Conservation (phyloP, 2,888 invertebrate genomes). For the Amiota minor region DNA sequence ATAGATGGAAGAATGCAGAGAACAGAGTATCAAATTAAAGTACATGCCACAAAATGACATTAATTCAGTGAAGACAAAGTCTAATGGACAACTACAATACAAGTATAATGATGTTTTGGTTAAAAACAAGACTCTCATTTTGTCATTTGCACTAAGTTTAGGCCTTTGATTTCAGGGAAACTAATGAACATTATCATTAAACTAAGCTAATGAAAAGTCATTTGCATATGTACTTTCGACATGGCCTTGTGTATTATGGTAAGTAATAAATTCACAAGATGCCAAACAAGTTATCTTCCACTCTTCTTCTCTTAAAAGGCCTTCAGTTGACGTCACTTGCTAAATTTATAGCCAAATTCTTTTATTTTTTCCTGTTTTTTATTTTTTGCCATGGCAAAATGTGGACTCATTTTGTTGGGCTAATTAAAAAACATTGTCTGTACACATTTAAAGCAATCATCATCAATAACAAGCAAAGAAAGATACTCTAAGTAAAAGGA, state of each 20-base stretch:
- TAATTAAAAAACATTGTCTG: conserved; percentile 6
- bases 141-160: neutral
- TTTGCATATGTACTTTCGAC: neutral
- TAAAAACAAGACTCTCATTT: neutral
- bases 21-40: too few species aligned
- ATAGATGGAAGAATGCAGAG: too few species aligned
- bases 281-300: neutral
- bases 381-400: neutral
- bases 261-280: neutral
- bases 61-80: too few species aligned
- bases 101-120: too few species aligned
- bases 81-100: too few species aligned
- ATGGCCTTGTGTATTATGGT: neutral
- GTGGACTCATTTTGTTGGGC: neutral
- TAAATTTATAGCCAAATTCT: neutral
- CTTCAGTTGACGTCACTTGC: neutral
- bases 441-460: neutral
- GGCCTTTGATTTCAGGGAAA: neutral
- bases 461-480: too few species aligned
- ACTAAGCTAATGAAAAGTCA: neutral
- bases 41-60: too few species aligned
- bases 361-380: neutral
- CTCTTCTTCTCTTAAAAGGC: neutral
- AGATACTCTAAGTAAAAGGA: too few species aligned
- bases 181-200: neutral